phyloP scores from a whole-genome alignment of 2,113 vertebrate species.

The Ornithorhynchus anatinus region DNA sequence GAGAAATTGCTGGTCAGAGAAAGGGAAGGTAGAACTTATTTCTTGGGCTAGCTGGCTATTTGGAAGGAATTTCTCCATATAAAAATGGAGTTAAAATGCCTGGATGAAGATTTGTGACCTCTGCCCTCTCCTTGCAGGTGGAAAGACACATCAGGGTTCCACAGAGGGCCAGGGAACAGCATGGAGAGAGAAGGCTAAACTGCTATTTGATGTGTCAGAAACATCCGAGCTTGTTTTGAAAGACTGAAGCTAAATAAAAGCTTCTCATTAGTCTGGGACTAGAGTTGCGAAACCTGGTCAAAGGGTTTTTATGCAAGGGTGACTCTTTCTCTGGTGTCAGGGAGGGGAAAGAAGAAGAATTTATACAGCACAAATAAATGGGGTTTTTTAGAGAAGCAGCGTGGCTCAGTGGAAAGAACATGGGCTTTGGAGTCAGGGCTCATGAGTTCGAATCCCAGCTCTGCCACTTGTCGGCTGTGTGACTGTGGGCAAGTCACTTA shows the following conservation, averaged over 20 bases:
- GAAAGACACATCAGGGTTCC: conserved; percentile 19
- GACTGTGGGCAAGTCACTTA: too few species aligned
- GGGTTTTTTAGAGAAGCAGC: too few species aligned
- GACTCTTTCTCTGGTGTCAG: not conserved
- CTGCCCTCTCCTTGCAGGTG: not conserved
- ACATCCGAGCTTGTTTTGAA: conserved; percentile 40
- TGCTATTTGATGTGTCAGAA: conserved; percentile 21
- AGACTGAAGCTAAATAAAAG: conserved; percentile 41
- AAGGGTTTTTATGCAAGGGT: conserved; percentile 34
- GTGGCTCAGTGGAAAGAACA: too few species aligned
- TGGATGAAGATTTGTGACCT: not conserved
- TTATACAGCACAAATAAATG: too few species aligned
- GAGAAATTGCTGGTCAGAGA: conserved; percentile 3
- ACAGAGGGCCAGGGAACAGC: conserved; percentile 15
- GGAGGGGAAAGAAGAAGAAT: not conserved
- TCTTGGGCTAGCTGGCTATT: conserved; percentile 8
- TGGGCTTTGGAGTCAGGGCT: too few species aligned
- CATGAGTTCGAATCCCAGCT: too few species aligned
- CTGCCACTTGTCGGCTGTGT: too few species aligned
- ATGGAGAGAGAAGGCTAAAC: conserved; percentile 1
- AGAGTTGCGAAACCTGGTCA: conserved; percentile 46
- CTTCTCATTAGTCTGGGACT: conserved; percentile 17
- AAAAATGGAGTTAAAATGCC: not conserved
- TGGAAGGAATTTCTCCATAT: not conserved
- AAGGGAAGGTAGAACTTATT: conserved; percentile 1